These are phyloP conservation scores for Leptopilina syphax DNA, from an alignment of 2,888 invertebrate genomes.

Conservation along the genomic window DNA sequence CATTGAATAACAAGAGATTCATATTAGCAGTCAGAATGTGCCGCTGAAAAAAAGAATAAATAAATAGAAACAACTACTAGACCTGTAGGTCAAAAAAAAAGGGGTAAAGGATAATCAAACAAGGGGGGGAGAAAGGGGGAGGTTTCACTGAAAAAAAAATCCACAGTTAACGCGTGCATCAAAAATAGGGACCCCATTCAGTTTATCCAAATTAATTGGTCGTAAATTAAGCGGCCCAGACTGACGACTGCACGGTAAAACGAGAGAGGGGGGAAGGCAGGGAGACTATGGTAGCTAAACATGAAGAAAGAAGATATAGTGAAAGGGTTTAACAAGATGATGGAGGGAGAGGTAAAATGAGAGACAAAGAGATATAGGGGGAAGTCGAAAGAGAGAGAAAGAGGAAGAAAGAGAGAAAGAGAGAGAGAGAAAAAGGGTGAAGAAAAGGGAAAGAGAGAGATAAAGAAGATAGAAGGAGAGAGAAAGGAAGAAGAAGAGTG, in stretches of 20 bases:
- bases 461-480: no score
- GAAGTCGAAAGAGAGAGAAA: constrained; percentile 41
- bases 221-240: constrained; percentile 75
- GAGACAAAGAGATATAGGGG: constrained; percentile 35
- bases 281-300: constrained; percentile 19
- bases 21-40: constrained; percentile 19
- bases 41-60: neutral
- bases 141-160: constrained; percentile 61
- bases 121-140: constrained; percentile 31
- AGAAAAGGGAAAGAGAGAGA: no score
- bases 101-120: constrained; percentile 45
- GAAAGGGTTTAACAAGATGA: constrained; percentile 44
- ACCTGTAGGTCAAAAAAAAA: constrained; percentile 48
- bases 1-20: neutral
- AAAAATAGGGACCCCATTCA: constrained; percentile 72
- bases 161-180: constrained; percentile 74
- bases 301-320: constrained; percentile 23
- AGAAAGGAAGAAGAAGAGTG: no score
- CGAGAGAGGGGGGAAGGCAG: constrained; percentile 48
- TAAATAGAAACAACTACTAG: constrained; percentile 3
- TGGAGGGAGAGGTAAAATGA: constrained; percentile 46
- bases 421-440: constrained; percentile 44
- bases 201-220: constrained; percentile 77
- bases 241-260: constrained; percentile 61
- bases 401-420: constrained; percentile 25